A percentile compares a stretch with the other conserved stretches of the same genome.
Conservation (phyloP, 2,113 vertebrate genomes). For the Maccullochella peelii region DNA sequence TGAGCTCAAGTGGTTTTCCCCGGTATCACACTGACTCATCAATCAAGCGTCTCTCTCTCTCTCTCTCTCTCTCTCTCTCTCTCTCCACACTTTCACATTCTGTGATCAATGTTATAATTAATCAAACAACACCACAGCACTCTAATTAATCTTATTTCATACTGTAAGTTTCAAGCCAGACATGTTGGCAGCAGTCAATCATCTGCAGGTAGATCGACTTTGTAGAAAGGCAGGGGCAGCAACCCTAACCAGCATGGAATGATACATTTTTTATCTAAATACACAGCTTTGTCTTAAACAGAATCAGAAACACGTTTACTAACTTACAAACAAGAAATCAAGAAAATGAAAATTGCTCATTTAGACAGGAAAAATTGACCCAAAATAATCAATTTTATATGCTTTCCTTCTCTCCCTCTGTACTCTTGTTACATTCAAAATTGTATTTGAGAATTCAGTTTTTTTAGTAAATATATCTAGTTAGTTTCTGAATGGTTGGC, state of each 20-base stretch:
- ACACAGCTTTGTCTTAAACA: background rate
- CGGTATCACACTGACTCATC: slow-evolving; percentile 54
- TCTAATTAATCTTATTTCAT: slow-evolving; percentile 39
- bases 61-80: slow-evolving; percentile 24
- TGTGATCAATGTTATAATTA: slow-evolving; percentile 60
- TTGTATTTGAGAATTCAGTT: background rate
- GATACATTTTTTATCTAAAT: background rate
- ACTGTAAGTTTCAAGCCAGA: slow-evolving; percentile 31
- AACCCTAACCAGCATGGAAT: background rate
- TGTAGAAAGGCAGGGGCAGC: background rate
- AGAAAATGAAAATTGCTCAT: background rate
- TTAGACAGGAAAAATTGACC: background rate
- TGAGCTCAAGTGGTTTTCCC: slow-evolving; percentile 33
- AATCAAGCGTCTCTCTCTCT: slow-evolving; percentile 35
- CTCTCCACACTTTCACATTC: slow-evolving; percentile 34
- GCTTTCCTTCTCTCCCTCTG: background rate
- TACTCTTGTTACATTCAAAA: background rate
- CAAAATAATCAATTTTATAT: background rate
- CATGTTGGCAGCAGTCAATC: slow-evolving; percentile 14
- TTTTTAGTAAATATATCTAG: background rate
- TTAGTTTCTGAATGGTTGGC: background rate
- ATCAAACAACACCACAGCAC: slow-evolving; percentile 36
- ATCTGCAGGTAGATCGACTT: slow-evolving; percentile 6
- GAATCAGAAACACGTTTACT: background rate
- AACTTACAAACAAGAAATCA: background rate